Base-by-base conservation (phyloP, 2,797 vertebrate species). In the Scolopax bukidnonensis region DNA sequence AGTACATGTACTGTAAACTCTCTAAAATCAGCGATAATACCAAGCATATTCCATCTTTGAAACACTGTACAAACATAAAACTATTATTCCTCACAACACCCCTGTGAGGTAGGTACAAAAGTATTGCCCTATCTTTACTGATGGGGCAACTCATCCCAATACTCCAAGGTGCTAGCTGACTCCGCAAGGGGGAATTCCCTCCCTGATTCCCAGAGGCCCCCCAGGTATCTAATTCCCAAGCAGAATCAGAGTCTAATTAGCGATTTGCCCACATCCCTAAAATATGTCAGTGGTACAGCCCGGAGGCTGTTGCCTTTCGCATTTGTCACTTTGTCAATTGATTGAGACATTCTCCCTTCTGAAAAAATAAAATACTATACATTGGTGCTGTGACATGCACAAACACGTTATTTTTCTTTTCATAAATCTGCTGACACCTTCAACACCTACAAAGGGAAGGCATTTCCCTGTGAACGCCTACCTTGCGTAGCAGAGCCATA, bases 21-120 rank as follows among this genome's bases (percentile, higher is more conserved):
- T 96, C 91, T 95, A 91, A 87, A 91, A 88, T 94, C 80, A 53
- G 67, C 2, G 6, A 84, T 91, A 90, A 84, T 82, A 93, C 70
- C 71, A 91, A 95, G 43, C 47, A 89, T 73, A 91, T 93, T 86
- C 63, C 83, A 74, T 89, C 91, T 94, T 18, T 84, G 74, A 95
- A 94, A 86, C 61, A 81, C 79, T 95, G 57, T 93, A 95, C 65
- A 92, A 84, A 84, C 94, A 65, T 81, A 86, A 93, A 89, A 93
- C 63, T 94, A 84, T 88, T 94, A 84, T 88, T 96, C 96, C 96
- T 96, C 96, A 97, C 96, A 95, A 97, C 96, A 96, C 36, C 92
- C 95, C 89, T 93, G 94, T 95, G 96, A 96, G 95, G 95, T 97
- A 96, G 95, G 94, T 95, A 75, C 4, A 10, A 92, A 94, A 94